Percentiles rank a stretch among this genome's conserved stretches.
phyloP scores from a whole-genome alignment of 2,888 invertebrate genomes.

The Danaus chrysippus region DNA sequence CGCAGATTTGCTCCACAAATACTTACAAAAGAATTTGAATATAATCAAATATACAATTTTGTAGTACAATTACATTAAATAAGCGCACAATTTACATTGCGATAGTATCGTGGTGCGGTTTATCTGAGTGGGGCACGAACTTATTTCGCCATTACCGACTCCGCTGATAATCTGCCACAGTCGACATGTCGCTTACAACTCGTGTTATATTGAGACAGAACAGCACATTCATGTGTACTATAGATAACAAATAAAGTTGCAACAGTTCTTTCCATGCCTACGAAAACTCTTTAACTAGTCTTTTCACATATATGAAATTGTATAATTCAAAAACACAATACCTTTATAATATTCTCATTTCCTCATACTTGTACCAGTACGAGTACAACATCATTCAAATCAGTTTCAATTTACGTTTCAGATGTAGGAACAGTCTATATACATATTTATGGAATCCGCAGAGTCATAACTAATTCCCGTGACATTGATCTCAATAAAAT shows the following conservation, averaged over 20 bases:
- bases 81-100: slow-evolving; percentile 29
- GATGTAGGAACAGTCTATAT: slow-evolving; percentile 5
- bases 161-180: slow-evolving; percentile 26
- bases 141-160: slow-evolving; percentile 30
- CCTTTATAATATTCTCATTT: no score
- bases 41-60: slow-evolving; percentile 8
- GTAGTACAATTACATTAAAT: slow-evolving; percentile 21
- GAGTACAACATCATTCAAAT: slow-evolving; percentile 1
- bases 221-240: not conserved
- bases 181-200: slow-evolving; percentile 20
- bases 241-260: no score
- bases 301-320: no score
- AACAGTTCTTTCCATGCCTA: no score
- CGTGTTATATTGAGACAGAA: slow-evolving; percentile 8
- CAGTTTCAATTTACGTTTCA: slow-evolving; percentile 2
- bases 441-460: slow-evolving; percentile 3
- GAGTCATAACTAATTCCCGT: slow-evolving; percentile 11
- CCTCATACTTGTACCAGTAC: not conserved
- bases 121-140: slow-evolving; percentile 29
- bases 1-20: not conserved
- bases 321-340: no score
- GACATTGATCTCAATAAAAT: slow-evolving; percentile 57
- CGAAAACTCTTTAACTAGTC: no score
- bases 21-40: slow-evolving; percentile 2
- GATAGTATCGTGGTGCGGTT: slow-evolving; percentile 28